Conservation (phyloP, 1,140 invertebrate species). For the Listronotus oregonensis region DNA sequence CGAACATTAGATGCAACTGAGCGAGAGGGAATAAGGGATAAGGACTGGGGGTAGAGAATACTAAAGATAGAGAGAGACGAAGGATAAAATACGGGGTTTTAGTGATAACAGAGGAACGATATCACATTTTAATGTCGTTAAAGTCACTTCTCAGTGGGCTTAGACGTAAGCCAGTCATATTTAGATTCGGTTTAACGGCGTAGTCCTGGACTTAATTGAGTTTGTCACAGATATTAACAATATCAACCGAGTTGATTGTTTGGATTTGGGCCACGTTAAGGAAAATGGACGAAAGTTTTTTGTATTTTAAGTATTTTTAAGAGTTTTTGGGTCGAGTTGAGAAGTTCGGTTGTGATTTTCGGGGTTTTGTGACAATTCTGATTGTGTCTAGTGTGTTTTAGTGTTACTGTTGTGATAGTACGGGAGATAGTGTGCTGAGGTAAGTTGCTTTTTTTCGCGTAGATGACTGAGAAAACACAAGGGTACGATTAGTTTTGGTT, state of each 20-base stretch:
- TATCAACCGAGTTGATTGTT: slow-evolving; percentile 54
- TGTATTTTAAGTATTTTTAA: slow-evolving; percentile 39
- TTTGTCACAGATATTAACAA: slow-evolving; percentile 58
- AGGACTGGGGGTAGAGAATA: neutral
- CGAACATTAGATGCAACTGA: neutral
- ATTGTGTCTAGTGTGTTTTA: neutral
- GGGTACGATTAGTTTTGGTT: too few relatives aligned
- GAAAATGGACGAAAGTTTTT: slow-evolving; percentile 17
- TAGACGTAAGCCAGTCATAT: slow-evolving; percentile 57
- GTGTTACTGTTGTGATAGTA: too few relatives aligned
- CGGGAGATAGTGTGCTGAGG: too few relatives aligned
- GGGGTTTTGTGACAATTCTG: slow-evolving; percentile 14
- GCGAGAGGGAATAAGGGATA: slow-evolving; percentile 3
- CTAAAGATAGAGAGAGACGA: slow-evolving; percentile 8
- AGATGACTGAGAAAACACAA: too few relatives aligned
- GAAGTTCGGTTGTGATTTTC: slow-evolving; percentile 7
- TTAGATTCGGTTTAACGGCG: slow-evolving; percentile 54
- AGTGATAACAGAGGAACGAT: slow-evolving; percentile 42
- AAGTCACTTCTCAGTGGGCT: slow-evolving; percentile 57
- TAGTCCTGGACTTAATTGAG: slow-evolving; percentile 56
- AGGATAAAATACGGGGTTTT: slow-evolving; percentile 36
- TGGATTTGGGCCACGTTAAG: slow-evolving; percentile 31
- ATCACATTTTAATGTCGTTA: slow-evolving; percentile 58
- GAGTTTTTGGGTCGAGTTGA: neutral
- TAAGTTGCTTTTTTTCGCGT: too few relatives aligned